These are phyloP conservation scores for Tolypeutes matacus DNA, from an alignment of 2,797 vertebrate species.

Conservation along the genomic window DNA sequence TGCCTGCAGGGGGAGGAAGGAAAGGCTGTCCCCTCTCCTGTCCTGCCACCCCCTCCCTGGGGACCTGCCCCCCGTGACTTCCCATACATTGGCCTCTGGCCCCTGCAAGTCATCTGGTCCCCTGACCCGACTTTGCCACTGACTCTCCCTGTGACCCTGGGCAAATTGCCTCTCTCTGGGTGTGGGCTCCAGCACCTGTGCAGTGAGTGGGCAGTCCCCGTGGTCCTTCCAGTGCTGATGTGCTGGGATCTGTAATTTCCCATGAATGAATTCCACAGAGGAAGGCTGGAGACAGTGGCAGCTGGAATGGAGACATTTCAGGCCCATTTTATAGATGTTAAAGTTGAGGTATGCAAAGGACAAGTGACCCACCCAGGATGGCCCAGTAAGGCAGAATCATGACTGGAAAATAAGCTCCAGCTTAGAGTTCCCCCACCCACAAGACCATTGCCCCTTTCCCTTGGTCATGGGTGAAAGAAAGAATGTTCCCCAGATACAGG, in stretches of 20 bases:
- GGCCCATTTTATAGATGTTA: constrained; percentile 45
- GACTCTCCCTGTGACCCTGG: not conserved
- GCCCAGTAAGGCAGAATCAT: not conserved
- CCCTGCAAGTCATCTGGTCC: not conserved
- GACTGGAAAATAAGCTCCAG: not conserved
- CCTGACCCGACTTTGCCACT: not conserved
- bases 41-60: not conserved
- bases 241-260: not conserved
- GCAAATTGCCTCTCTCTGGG: not conserved
- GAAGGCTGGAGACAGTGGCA: not conserved
- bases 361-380: not conserved
- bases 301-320: too few relatives aligned
- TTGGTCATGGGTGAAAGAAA: not conserved
- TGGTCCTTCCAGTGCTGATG: not conserved
- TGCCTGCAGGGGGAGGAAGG: not conserved
- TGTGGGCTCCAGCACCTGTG: too few relatives aligned
- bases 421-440: not conserved
- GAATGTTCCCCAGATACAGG: not conserved
- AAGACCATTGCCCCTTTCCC: not conserved
- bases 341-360: not conserved
- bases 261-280: not conserved
- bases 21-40: constrained; percentile 39
- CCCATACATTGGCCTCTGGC: not conserved
- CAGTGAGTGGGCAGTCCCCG: not conserved
- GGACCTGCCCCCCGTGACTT: not conserved